Evolutionary conservation across 2,113 vertebrate genomes (phyloP).

Genomic region (Macrotis lagotis): DNA sequence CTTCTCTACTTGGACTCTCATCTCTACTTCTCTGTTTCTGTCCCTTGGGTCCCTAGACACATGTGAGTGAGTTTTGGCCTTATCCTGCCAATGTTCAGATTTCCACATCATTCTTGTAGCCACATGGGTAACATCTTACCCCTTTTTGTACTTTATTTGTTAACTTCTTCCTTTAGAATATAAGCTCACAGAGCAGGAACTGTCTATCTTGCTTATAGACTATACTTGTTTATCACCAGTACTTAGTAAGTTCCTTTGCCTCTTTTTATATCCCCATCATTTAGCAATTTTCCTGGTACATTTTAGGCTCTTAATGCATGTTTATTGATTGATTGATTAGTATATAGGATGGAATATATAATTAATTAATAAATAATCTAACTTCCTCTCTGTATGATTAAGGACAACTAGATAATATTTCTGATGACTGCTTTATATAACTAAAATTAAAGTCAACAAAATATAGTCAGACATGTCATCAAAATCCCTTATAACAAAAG

Average conservation of each 20-base stretch:
- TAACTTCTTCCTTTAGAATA: neutral
- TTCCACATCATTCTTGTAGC: neutral
- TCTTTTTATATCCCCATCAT: neutral
- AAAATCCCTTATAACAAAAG: neutral
- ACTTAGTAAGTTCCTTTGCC: neutral
- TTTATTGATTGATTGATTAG: neutral
- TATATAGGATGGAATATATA: neutral
- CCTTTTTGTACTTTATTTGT: neutral
- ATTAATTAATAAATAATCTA: neutral
- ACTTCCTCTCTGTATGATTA: neutral
- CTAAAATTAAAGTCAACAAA: neutral
- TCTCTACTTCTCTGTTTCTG: neutral
- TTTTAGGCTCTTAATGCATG: neutral
- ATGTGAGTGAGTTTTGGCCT: neutral
- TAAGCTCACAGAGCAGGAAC: neutral
- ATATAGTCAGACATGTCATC: neutral
- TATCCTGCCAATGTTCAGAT: neutral
- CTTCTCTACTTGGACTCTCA: neutral
- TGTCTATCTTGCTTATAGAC: neutral
- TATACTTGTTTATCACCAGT: neutral
- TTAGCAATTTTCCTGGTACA: neutral
- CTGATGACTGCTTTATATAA: neutral
- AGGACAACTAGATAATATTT: neutral
- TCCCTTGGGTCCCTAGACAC: neutral
- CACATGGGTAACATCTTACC: neutral